Evolutionary conservation across 2,113 vertebrate genomes (phyloP), one percentile per base, ranked within the genome.

Genomic region (Oreotrochilus melanogaster): DNA sequence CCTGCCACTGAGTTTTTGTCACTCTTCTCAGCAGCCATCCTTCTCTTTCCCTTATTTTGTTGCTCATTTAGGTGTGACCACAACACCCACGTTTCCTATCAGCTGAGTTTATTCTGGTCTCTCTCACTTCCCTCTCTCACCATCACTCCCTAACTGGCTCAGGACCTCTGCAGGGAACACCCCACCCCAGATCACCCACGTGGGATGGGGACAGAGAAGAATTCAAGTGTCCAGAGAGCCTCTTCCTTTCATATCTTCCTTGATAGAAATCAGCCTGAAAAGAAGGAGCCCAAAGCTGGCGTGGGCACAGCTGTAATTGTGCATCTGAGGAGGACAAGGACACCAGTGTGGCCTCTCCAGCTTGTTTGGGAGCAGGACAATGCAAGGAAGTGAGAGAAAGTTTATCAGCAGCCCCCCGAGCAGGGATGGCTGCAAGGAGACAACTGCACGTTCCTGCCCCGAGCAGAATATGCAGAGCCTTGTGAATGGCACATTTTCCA

Each of bases 301-400:
- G 47, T 5, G 33, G 7, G 76, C 3, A 4, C 30, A 1, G 64
- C 3, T 7, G 4, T 15, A 31, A 27, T 8, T 56, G 80, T 67
- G 47, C 0, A 0, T 4, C 25, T 2, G 14, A 71, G 75, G 65
- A 35, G 87, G 23, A 78, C 70, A 13, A 27, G 95, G 92, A 84
- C 84, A 75, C 43, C 78, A 48, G 78, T 1, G 17, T 16, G 2
- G 47, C 25, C 47, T n/a, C 79, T 57, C 22, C 69, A 1, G 76
- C 79, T 33, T 5, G 51, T 31, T 54, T 43, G 58, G 21, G 79
- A 60, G 64, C 57, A 33, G 85, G 78, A 96, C 95, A 96, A 88
- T 92, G 95, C 78, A 43, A 43, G 45, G 96, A 96, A 96, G 73
- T 37, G 16, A 76, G 92, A 16, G 86, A 60, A 74, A 93, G 96